Percentiles rank a stretch among this genome's conserved stretches.
Conservation (phyloP, 1,140 invertebrate species). For the Asobara japonica region DNA sequence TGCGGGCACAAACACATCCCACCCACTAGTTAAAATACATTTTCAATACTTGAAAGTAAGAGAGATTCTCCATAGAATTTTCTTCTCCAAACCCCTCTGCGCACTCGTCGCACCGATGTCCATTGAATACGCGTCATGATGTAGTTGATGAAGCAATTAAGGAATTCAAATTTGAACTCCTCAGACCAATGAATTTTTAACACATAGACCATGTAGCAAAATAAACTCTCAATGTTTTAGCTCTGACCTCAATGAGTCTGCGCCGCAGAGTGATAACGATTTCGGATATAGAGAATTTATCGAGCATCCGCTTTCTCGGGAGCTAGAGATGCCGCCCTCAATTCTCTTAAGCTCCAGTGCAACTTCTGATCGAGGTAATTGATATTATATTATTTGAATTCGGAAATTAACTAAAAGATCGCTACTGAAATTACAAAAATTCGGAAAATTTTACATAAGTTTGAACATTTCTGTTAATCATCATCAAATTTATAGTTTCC, state of each 20-base stretch:
- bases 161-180: no score
- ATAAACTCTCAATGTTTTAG: conserved; percentile 56
- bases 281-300: conserved; percentile 64
- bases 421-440: conserved; percentile 2
- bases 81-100: no score
- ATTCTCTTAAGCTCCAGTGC: conserved; percentile 77
- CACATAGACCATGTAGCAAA: no score
- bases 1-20: no score
- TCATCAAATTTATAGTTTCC: conserved; percentile 73
- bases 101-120: no score
- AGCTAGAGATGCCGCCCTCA: conserved; percentile 79
- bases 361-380: conserved; percentile 77
- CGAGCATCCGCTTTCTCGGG: conserved; percentile 75
- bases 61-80: no score
- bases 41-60: no score
- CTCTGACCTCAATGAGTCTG: conserved; percentile 76
- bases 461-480: background rate
- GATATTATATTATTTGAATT: background rate
- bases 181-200: no score
- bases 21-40: no score
- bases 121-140: no score
- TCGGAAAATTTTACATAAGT: conserved; percentile 6
- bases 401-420: background rate
- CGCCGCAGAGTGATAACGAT: conserved; percentile 63
- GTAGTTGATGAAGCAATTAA: no score